Base-by-base conservation (phyloP, 2,113 vertebrate species). In the Aspidoscelis tigris region DNA sequence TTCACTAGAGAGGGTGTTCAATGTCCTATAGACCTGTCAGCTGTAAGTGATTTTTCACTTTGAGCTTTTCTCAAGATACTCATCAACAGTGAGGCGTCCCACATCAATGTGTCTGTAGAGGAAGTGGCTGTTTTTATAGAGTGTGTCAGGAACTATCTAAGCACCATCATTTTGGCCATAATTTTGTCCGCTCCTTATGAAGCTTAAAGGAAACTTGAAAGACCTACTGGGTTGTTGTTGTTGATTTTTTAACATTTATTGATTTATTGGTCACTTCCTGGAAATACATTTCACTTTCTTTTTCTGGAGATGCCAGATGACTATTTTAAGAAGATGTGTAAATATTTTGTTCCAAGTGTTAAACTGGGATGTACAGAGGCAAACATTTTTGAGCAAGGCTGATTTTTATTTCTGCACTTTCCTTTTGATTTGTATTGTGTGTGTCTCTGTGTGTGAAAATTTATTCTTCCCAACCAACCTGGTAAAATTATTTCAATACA, bases 251-350 rank as follows among this genome's bases (percentile, higher is more conserved):
- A 84, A 12, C 65, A 81, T 41, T 55, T 33, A 71, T 89, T 88
- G 77, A 11, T 22, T 44, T 61, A 86, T 88, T 88, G 91, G 61
- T 70, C 78, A 53, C 44, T 84, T 44, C 61, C 50, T 86, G 70
- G 47, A 72, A 64, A 78, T 87, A 66, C 44, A 20, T 85, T 89
- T 89, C 68, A 53, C 69, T 85, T 3, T 50, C 74, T n/a, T 81
- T 33, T 72, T 33, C 43, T 72, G 69, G 8, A n/a, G 81, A 73
- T 76, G 72, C 70, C 80, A 41, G 79, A 75, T 84, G 70, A 85
- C 81, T 92, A 18, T 89, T 94, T 88, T 91, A 86, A 82, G 88
- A 76, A 89, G 89, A 88, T 16, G 80, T 87, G 83, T 70, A 74
- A 80, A 86, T 55, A 72, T 85, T 91, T 91, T 81, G 78, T 86